phyloP scores from a whole-genome alignment of 2,888 invertebrate species.

The Lithophane ornitopus region DNA sequence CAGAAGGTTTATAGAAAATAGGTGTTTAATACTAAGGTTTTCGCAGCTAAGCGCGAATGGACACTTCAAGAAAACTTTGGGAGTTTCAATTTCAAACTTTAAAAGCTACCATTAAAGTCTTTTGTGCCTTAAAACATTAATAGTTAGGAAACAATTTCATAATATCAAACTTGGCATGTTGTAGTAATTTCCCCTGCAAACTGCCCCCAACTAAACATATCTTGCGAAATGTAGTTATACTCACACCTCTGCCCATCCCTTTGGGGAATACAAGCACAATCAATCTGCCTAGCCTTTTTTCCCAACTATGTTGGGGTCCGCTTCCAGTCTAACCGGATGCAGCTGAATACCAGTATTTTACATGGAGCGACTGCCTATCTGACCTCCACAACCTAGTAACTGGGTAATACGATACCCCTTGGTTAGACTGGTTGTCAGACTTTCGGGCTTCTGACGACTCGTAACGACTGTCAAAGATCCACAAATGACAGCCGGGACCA shows the following conservation, averaged over 20 bases:
- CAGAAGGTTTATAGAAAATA: conserved; percentile 10
- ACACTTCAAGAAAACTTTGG: conserved; percentile 20
- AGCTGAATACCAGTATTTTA: no score
- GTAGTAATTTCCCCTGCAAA: background rate
- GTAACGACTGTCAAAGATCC: no score
- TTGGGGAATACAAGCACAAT: background rate
- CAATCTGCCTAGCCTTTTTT: no score
- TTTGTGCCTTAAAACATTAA: background rate
- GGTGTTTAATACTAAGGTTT: conserved; percentile 12
- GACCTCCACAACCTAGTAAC: no score
- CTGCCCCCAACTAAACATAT: background rate
- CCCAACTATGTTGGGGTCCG: no score
- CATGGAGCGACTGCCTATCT: no score
- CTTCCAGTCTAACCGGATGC: no score
- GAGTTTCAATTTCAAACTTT: conserved; percentile 17
- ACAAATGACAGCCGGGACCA: no score
- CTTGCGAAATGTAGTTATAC: background rate
- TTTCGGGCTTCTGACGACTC: no score
- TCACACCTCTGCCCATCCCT: no score
- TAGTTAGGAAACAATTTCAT: conserved; percentile 2
- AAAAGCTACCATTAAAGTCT: conserved; percentile 4
- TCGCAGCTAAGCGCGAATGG: conserved; percentile 14
- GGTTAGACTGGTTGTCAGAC: no score
- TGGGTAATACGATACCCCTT: no score
- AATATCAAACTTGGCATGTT: background rate